A percentile compares a stretch with the other conserved stretches of the same genome.
phyloP scores from a whole-genome alignment of 2,797 vertebrate genomes.

The Parauchenoglanis punctatus region DNA sequence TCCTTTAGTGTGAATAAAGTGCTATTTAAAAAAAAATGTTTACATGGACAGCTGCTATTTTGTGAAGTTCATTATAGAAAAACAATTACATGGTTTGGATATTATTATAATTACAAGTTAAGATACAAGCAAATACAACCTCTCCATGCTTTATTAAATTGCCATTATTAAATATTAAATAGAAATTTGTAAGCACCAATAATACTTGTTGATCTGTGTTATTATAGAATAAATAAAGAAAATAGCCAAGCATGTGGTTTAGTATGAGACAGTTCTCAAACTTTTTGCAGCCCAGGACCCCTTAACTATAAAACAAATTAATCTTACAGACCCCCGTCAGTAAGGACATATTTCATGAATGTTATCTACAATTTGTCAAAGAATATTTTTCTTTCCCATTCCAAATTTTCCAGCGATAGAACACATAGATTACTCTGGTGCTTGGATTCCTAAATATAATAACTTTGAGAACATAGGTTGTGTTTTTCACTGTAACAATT shows the following conservation, averaged over 20 bases:
- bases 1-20: background rate
- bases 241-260: background rate
- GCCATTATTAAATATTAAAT: too few relatives aligned
- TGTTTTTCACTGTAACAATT: background rate
- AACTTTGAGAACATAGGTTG: background rate
- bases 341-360: background rate
- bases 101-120: conserved; percentile 7
- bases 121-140: background rate
- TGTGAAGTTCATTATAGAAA: conserved; percentile 27
- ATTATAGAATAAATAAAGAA: background rate
- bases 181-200: background rate
- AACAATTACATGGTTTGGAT: conserved; percentile 4
- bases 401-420: background rate
- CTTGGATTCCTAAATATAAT: background rate
- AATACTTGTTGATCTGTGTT: background rate
- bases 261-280: background rate
- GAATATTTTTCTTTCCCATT: background rate
- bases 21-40: background rate
- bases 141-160: background rate
- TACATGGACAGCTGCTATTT: background rate
- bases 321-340: background rate
- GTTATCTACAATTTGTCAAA: background rate
- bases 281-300: background rate
- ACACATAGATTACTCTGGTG: background rate
- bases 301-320: background rate